Evolutionary conservation across 2,888 invertebrate genomes (phyloP), one percentile per base, ranked within the genome.

Genomic region (Drosophila barbarae): DNA sequence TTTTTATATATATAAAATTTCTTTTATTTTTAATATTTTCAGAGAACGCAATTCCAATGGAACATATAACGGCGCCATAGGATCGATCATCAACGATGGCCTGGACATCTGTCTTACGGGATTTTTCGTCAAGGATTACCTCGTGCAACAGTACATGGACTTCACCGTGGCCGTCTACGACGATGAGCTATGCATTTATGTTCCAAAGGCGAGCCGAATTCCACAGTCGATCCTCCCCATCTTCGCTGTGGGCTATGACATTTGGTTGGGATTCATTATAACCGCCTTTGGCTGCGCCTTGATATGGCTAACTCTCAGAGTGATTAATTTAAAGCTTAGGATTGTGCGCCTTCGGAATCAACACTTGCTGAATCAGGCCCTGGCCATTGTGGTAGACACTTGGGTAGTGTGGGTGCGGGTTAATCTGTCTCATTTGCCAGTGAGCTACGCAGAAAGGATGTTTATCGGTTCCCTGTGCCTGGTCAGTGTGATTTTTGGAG

Each of bases 71-170:
- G 90, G 90, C 3, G 88, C 86, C 8, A 86, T 90, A 10, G 89
- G 88, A n/a, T 88, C 88, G 9, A 77, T 90, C 10, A 73, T 88
- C 3, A 78, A 74, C 8, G 84, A 85, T 18, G 83, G 88, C 44
- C 73, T 87, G 50, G 90, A 90, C 67, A 84, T 90, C 13, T 87
- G 88, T 36, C 64, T 90, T 36, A 89, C 89, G 1, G 89, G 89
- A 18, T 88, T 89, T 68, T 90, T 90, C 67, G 85, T 90, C 12
- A 90, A 90, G 75, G 89, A 89, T 54, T 90, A 90, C 65, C 76
- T 87, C 67, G 88, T 88, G 42, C 82, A 86, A 5, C 87, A 89
- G 26, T 81, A 71, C 53, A 83, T 90, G 67, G 88, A 87, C 39
- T 90, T 90, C 56, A 85, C 90, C 0, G 87, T 87, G 13, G 83